phyloP scores from a whole-genome alignment of 2,113 vertebrate genomes.

The Rhinoderma darwinii region DNA sequence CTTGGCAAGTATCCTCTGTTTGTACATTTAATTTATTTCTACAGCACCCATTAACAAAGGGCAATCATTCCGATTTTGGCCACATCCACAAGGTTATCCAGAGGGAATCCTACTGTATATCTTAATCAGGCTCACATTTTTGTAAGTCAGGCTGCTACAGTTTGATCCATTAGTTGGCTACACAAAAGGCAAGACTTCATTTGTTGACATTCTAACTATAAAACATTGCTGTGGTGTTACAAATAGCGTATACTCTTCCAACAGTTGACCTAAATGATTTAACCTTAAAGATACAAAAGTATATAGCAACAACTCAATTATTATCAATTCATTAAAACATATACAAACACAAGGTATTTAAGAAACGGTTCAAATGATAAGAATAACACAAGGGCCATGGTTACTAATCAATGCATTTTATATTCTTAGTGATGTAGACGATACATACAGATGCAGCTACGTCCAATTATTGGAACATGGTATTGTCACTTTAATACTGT shows the following conservation, averaged over 20 bases:
- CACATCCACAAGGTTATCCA: constrained; percentile 63
- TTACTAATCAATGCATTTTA: too few species aligned
- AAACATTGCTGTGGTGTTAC: neutral
- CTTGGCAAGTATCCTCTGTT: constrained; percentile 69
- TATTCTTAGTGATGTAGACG: too few species aligned
- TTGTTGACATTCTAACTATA: neutral
- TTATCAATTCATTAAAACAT: too few species aligned
- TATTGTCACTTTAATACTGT: too few species aligned
- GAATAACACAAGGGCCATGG: too few species aligned
- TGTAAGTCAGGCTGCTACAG: neutral
- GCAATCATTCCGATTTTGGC: constrained; percentile 68
- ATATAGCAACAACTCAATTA: neutral
- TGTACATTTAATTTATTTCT: constrained; percentile 74
- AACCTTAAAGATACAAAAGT: neutral
- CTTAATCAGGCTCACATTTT: constrained; percentile 47
- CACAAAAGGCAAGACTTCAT: constrained; percentile 22
- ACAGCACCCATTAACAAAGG: constrained; percentile 70
- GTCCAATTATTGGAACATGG: too few species aligned
- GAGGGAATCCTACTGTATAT: constrained; percentile 49
- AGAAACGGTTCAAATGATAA: too few species aligned
- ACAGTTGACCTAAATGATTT: neutral
- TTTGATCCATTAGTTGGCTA: constrained; percentile 4
- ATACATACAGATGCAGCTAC: too few species aligned
- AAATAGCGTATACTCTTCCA: neutral
- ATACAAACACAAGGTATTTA: too few species aligned